Base-by-base conservation (phyloP, 2,888 invertebrate species). In the Machimus rusticus region DNA sequence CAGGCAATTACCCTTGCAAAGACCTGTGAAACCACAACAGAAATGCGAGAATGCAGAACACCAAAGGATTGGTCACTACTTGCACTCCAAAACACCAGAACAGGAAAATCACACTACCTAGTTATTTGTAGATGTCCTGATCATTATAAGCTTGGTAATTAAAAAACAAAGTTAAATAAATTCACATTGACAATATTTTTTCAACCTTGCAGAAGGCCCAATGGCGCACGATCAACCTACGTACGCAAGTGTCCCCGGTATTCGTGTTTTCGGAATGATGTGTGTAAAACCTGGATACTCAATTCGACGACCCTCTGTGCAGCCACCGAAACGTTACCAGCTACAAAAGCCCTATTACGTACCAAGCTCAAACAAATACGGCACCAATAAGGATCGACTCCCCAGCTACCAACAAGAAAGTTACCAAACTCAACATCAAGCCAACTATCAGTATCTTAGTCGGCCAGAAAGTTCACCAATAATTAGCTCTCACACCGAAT, bases 221-320 rank as follows among this genome's bases (percentile, higher is more conserved):
- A 97, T 98, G 95, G 97, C 97, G 12, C 98, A 98, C 92, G 97
- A 98, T 92, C 98, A 98, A 91, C 98, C 98, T 16, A 97, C 97
- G 0, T 98, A 98, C 91, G 98, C 98, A 2, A 97, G 98, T 90
- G 98, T 98, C 12, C 98, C 98, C 3, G 98, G 98, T 1, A 98
- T 98, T 89, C 94, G 98, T 89, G 98, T 98, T 0, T 98, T 97
- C 91, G 98, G 98, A 76, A 98, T 98, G 98, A 97, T 98, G 95
- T 98, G 98, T 91, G 96, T 97, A 0, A 93, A 94, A 88, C 94
- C 94, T 0, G 92, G 92, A 19, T 93, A 91, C 90, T 91, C 92
- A n/a, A 90, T 92, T 28, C 90, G 92, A 87, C 92, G 92, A 23
- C 92, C 92, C 31, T 92, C 92, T 16, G 90, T 89, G 37, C 92